Evolutionary conservation across 2,113 vertebrate species (phyloP), one percentile per base, ranked within the genome.

Genomic region (Mormyrus lacerda): DNA sequence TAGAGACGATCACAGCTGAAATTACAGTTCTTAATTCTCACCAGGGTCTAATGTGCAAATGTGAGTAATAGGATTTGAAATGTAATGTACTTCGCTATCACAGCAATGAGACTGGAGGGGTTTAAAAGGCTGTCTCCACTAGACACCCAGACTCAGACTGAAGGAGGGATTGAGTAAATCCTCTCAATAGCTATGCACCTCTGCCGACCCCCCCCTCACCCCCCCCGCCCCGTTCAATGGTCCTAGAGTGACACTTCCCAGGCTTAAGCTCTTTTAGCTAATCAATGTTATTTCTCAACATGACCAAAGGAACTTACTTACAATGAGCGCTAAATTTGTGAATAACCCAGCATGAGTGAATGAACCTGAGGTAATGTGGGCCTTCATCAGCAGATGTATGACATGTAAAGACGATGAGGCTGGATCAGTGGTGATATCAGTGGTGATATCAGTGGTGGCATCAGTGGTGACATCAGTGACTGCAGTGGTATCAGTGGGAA

Each of bases 51-150:
- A 39, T 35, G 45, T 31, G 42, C 24, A 76, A 50, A 88, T 88
- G 45, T 50, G 15, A 45, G n/a, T 88, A 88, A 88, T 79, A 51
- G 45, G 88, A 88, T 88, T 88, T 88, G 88, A 88, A 79, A 69
- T 69, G 53, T 84, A 79, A 69, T 85, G 53, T 58, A 85, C 88
- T 85, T 50, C 51, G 4, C 51, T 84, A 58, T 11, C 48, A 58
- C 11, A 45, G 79, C 51, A 89, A 58, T 85, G 48, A 31, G 79
- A 42, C 3, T 89, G 48, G 45, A 84, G 24, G 82, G 39, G 82
- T 47, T 47, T 84, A 84, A 84, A 42, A 79, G 21, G 21, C 39
- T 45, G 21, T 42, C 7, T 45, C 24, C 11, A 44, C 44, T 24
- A 84, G 44, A 47, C 42, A 84, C 44, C 76, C 79, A 76, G 13